Base-by-base conservation (phyloP, 1,140 invertebrate species). In the Musca domestica region DNA sequence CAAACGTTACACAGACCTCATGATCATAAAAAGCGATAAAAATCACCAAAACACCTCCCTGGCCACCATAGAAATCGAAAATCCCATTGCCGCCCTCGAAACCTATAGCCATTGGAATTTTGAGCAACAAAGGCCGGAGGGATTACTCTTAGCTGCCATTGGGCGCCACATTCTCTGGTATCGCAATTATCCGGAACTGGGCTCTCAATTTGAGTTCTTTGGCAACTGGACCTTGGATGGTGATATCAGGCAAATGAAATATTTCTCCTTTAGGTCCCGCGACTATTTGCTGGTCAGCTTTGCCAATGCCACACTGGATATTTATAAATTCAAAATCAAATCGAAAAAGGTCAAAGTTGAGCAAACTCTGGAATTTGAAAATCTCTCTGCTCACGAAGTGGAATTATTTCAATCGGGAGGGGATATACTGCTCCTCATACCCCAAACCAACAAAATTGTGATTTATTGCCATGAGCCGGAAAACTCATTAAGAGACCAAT, bases 331-430 rank as follows among this genome's bases (percentile, higher is more conserved):
- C 47, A 66, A 78, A 20, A 25, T 78, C 17, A 70, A 12, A 41
- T 23, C 0, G 17, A 74, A 48, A 77, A 81, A 56, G 78, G 77
- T 48, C 2, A 80, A 76, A 73, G 72, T 81, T 25, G 68, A 68
- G 2, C 80, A 81, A 64, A 74, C 69, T 0, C 22, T 81, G 61
- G 74, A 73, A 23, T 41, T 82, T 51, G 20, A 71, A 3, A 41
- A 72, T 25, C 12, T 46, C 1, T 70, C 72, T 5, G 64, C 67
- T n/a, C n/a, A n/a, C 4, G 74, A 73, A 6, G 30, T 77, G 5
- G 72, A 70, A 0, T 61, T 80, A 17, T 67, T 81, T 3, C 74
- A 82, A 34, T 73, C 75, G 0, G 76, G 76, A 0, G 69, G 73
- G 0, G 78, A 82, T 48, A 47, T 77, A 3, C 51, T 81, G 1